A percentile compares a stretch with the other conserved stretches of the same genome.
Evolutionary conservation across 2,888 invertebrate genomes (phyloP).

Genomic region (Drosophila rubida): DNA sequence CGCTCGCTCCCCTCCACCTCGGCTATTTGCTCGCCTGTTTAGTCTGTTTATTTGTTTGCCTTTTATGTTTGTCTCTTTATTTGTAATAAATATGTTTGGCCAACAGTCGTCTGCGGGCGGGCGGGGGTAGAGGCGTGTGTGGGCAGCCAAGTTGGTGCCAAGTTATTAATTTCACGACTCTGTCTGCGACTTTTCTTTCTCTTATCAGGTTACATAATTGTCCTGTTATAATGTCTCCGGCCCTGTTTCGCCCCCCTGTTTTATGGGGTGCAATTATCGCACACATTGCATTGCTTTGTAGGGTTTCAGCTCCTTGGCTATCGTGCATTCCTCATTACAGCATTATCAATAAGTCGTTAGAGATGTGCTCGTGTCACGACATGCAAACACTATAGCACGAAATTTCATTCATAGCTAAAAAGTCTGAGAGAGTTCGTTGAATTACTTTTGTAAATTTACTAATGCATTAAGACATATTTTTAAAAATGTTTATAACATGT

Average conservation of each 20-base stretch:
- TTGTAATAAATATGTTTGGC: slow-evolving; percentile 75
- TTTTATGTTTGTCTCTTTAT: slow-evolving; percentile 78
- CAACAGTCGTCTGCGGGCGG: slow-evolving; percentile 4
- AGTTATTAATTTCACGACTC: slow-evolving; percentile 75
- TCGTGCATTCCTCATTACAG: slow-evolving; percentile 26
- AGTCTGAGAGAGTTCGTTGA: no score
- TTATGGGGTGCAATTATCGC: slow-evolving; percentile 73
- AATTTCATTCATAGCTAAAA: neutral
- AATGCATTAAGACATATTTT: no score
- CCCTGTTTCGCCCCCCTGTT: slow-evolving; percentile 27
- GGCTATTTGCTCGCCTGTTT: slow-evolving; percentile 47
- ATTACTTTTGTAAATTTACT: no score
- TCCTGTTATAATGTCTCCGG: slow-evolving; percentile 56
- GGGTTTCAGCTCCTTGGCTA: slow-evolving; percentile 58
- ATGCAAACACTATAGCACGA: neutral
- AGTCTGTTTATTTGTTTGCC: slow-evolving; percentile 70
- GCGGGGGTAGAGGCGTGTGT: neutral
- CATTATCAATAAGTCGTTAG: slow-evolving; percentile 36
- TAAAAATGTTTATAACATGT: no score
- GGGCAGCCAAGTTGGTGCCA: neutral
- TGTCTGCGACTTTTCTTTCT: slow-evolving; percentile 59
- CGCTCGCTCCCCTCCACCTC: slow-evolving; percentile 25
- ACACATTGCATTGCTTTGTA: slow-evolving; percentile 65
- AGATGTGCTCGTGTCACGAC: slow-evolving; percentile 29
- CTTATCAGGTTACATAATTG: slow-evolving; percentile 79